Percentiles rank a stretch among this genome's conserved stretches.
Evolutionary conservation across 2,113 vertebrate genomes (phyloP).

Genomic region (Oriolus oriolus): DNA sequence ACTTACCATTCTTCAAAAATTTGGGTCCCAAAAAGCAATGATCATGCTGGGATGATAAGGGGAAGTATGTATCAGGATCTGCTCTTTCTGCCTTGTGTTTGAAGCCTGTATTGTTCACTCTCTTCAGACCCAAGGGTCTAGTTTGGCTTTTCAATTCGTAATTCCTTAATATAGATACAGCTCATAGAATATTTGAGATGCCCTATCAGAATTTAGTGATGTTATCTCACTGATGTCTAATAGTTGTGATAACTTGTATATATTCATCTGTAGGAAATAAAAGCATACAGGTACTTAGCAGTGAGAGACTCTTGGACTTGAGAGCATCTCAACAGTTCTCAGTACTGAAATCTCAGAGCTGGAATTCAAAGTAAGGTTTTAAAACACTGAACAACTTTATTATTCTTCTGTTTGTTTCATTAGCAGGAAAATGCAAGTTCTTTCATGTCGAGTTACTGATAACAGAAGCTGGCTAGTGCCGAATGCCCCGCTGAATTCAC

Average conservation of each 20-base stretch:
- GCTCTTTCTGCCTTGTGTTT: background rate
- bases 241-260: background rate
- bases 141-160: background rate
- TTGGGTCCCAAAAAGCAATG: background rate
- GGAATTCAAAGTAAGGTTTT: constrained; percentile 47
- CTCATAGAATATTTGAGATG: background rate
- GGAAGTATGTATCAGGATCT: background rate
- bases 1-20: background rate
- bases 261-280: background rate
- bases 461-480: constrained; percentile 62
- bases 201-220: background rate
- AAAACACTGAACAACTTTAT: constrained; percentile 54
- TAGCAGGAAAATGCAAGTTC: constrained; percentile 64
- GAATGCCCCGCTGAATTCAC: constrained; percentile 73
- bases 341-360: constrained; percentile 17
- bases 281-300: background rate
- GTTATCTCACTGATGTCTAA: background rate
- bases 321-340: background rate
- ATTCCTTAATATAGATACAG: background rate
- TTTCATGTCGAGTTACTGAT: constrained; percentile 70
- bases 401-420: constrained; percentile 55
- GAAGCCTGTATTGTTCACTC: background rate
- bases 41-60: background rate
- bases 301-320: constrained; percentile 20
- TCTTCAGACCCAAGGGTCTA: background rate